Conservation (phyloP, 1,140 invertebrate genomes). For the Anoplolepis gracilipes region DNA sequence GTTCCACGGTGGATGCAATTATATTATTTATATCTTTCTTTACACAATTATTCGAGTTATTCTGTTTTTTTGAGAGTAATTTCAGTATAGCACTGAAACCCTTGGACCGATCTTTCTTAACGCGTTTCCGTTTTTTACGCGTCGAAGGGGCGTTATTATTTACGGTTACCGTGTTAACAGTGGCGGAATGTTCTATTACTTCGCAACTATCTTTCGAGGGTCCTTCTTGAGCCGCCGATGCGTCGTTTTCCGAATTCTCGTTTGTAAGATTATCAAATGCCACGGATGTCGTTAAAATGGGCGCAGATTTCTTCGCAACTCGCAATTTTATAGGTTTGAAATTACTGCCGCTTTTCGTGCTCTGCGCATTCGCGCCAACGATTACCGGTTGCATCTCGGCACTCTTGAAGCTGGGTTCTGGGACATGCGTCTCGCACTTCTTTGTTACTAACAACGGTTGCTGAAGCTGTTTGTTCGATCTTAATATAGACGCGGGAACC, state of each 20-base stretch:
- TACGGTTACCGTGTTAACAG: neutral
- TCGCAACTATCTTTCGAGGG: neutral
- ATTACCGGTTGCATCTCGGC: conserved; percentile 79
- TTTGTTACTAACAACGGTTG: conserved; percentile 64
- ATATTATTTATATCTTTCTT: conserved; percentile 23
- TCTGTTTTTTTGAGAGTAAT: neutral
- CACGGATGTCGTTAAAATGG: conserved; percentile 51
- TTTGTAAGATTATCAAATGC: conserved; percentile 63
- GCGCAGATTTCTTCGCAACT: conserved; percentile 64
- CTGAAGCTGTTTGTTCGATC: conserved; percentile 76
- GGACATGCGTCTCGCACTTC: neutral
- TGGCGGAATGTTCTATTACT: neutral
- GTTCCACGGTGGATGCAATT: neutral
- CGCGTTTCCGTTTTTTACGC: conserved; percentile 50
- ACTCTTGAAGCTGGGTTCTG: conserved; percentile 75
- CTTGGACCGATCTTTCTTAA: conserved; percentile 15
- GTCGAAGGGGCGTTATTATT: neutral
- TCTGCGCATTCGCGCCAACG: neutral
- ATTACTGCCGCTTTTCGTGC: conserved; percentile 2
- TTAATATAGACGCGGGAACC: conserved; percentile 74
- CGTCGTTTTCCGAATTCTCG: conserved; percentile 46
- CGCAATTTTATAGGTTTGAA: conserved; percentile 78
- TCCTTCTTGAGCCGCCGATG: neutral
- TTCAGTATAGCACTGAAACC: neutral
- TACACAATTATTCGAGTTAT: neutral